Evolutionary conservation across 1,140 invertebrate species (phyloP), one percentile per base, ranked within the genome.

Genomic region (Apis florea): DNA sequence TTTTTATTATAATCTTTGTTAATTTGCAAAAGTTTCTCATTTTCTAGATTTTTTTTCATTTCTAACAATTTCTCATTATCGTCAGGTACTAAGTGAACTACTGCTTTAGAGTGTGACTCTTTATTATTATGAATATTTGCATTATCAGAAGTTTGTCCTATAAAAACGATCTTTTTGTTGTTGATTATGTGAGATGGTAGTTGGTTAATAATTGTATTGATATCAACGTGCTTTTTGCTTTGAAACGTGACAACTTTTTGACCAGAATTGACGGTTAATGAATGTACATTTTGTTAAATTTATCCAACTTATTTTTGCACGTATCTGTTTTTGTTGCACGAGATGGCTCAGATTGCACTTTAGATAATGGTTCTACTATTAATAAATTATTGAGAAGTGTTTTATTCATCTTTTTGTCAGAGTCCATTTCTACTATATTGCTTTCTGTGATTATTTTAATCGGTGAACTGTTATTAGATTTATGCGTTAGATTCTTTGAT

Each of bases 151-250:
- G 89, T 70, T 26, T 90, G 85, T 13, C 75, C 86, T 13, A 92
- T 63, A 56, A 92, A 86, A 31, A 92, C 71, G 8, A 92, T 85
- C 66, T 91, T 89, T 51, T 91, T 90, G 12, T 86, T 89, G 21
- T 77, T 86, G 2, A 87, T 84, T 0, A 90, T 82, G 21, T 89
- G 85, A 53, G 85, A 71, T 1, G 91, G 84, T n/a, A 92, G 5
- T 56, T 90, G 87, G 68, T 83, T 85, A 12, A 92, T 90, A 47
- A 92, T 83, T 0, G 85, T 84, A 13, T 83, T 84, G 12, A 92
- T 72, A 83, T 88, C 82, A 2, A 88, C 53, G n/a, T 84, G 86
- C 59, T 90, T 89, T 0, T 89, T 68, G 40, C 82, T 87, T n/a
- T 90, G 86, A 10, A 92, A 67, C 21, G 85, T 91, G 2, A 91